These are phyloP conservation scores for Serinus canaria DNA, from an alignment of 2,113 vertebrate genomes.

Conservation along the genomic window DNA sequence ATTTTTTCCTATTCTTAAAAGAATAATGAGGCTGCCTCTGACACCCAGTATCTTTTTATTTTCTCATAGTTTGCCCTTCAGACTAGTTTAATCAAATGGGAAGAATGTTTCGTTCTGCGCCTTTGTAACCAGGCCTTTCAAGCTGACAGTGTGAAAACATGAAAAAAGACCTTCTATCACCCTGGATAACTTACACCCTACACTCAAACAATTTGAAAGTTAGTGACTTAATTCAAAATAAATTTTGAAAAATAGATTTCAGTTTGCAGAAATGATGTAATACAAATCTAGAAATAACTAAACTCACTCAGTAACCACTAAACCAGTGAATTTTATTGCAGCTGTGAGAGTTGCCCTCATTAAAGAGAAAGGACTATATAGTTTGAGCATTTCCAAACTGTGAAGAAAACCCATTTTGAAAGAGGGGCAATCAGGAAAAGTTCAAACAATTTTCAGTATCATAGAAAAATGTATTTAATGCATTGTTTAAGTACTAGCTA, in stretches of 20 bases:
- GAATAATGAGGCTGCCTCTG: not conserved
- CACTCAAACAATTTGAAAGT: not conserved
- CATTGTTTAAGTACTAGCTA: not conserved
- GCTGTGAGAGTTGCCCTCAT: not conserved
- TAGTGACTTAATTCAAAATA: not conserved
- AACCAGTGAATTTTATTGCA: not conserved
- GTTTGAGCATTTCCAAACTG: not conserved
- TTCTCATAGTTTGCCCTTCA: not conserved
- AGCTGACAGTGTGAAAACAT: not conserved
- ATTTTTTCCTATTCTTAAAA: not conserved
- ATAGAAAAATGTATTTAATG: not conserved
- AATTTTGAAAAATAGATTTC: not conserved
- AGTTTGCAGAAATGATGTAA: not conserved
- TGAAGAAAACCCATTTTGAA: not conserved
- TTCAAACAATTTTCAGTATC: not conserved
- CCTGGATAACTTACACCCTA: not conserved
- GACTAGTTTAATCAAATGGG: not conserved
- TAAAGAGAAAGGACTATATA: not conserved
- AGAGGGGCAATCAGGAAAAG: not conserved
- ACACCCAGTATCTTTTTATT: not conserved
- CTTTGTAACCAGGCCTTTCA: not conserved
- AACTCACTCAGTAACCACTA: not conserved
- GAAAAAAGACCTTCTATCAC: not conserved
- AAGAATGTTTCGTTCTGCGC: not conserved
- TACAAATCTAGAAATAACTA: not conserved